These are phyloP conservation scores for Pao palembangensis DNA, from an alignment of 2,113 vertebrate genomes.

Conservation along the genomic window DNA sequence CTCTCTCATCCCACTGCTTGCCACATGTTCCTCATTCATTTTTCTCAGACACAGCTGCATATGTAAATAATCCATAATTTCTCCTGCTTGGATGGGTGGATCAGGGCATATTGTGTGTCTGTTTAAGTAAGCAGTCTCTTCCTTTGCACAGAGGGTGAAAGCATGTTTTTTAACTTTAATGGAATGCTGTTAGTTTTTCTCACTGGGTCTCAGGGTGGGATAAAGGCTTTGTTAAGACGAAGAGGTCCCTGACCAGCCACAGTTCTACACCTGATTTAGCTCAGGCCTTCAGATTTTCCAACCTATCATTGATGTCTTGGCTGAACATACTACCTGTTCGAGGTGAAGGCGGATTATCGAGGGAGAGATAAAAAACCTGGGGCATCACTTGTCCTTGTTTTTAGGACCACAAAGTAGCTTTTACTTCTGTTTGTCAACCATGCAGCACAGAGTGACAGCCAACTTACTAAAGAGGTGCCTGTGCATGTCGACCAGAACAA, in stretches of 20 bases:
- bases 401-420: slow-evolving; percentile 40
- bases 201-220: slow-evolving; percentile 31
- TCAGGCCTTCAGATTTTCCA: slow-evolving; percentile 37
- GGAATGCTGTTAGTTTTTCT: slow-evolving; percentile 25
- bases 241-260: slow-evolving; percentile 40
- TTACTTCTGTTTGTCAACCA: slow-evolving; percentile 56
- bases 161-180: slow-evolving; percentile 47
- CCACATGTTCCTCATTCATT: slow-evolving; percentile 79
- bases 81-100: slow-evolving; percentile 57
- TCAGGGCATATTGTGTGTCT: slow-evolving; percentile 52
- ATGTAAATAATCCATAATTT: slow-evolving; percentile 78
- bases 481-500: slow-evolving; percentile 69
- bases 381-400: slow-evolving; percentile 25
- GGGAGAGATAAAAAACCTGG: too few species aligned
- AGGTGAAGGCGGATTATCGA: slow-evolving; percentile 31
- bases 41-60: slow-evolving; percentile 71
- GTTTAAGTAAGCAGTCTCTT: slow-evolving; percentile 46
- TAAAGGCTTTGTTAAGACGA: slow-evolving; percentile 49
- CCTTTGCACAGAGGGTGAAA: slow-evolving; percentile 30
- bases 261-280: too few species aligned
- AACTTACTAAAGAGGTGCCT: slow-evolving; percentile 61
- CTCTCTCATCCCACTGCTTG: slow-evolving; percentile 35
- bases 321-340: slow-evolving; percentile 46
- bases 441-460: slow-evolving; percentile 60
- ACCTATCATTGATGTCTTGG: slow-evolving; percentile 32